Evolutionary conservation across 2,113 vertebrate genomes (phyloP), one percentile per base, ranked within the genome.

Genomic region (Scopus umbretta): DNA sequence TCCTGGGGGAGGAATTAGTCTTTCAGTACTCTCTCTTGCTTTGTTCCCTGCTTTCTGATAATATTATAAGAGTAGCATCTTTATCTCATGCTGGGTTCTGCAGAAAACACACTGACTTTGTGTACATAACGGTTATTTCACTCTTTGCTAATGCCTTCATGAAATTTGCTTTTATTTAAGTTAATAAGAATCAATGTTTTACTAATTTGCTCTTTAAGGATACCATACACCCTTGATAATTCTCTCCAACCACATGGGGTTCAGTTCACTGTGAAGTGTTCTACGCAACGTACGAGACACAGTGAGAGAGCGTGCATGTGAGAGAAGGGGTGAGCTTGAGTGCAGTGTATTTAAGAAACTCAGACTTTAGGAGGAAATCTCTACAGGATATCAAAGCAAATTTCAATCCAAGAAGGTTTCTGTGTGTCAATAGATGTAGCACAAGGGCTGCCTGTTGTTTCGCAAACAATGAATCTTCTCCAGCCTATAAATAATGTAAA

Each of bases 401-500:
- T 90, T 95, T 90, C 58, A 94, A 52, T 78, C 29, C 29, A 82
- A 86, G 79, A 86, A 94, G 88, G 61, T 86, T 95, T 95, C 66
- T 43, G 66, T 75, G 34, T 86, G 89, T 95, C 88, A 16, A 61
- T 12, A 86, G 80, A 91, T 56, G 47, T 42, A 89, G 87, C 73
- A 67, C 55, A 95, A 92, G 81, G 80, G 34, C 83, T 88, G 76
- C 88, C 88, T 95, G 92, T 94, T 96, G 93, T 88, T 96, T 83
- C 70, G 83, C 91, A 88, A 96, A 97, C 94, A 96, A 94, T 94
- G 95, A 82, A 80, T 97, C 96, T 96, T 95, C 92, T 94, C 62
- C 52, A 49, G 70, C 56, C 76, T 67, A 97, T 97, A 97, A 98
- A 97, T 97, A 97, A 97, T 88, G 80, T 81, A 96, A 92, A 96